Evolutionary conservation across 1,140 invertebrate genomes (phyloP), one percentile per base, ranked within the genome.

Genomic region (Parapsyche elsis): DNA sequence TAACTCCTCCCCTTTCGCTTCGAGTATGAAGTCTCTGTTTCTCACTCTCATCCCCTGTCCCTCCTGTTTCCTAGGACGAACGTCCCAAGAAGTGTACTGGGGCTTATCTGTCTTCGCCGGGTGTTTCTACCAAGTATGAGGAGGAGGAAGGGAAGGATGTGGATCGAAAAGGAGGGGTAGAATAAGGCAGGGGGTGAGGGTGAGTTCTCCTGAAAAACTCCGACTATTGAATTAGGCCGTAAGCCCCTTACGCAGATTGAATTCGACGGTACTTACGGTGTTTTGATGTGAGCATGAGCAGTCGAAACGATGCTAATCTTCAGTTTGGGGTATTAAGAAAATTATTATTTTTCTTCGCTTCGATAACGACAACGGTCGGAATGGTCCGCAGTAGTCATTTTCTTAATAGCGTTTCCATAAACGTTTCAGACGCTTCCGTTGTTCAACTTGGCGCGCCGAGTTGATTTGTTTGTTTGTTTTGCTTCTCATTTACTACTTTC

Each of bases 221-320:
- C 44, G 76, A 75, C 81, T 83, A 83, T 83, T 83, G 79, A 83
- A 83, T 83, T 83, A 81, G 77, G 76, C 24, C 79, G 16, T 83
- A 78, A 83, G 81, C 76, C 81, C 79, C 79, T 82, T 78, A 76
- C 71, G 79, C 49, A 83, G 81, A 83, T 83, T 83, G 79, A 78
- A 83, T 83, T 80, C 81, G 26, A 24, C 45, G 71, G 81, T 78
- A 80, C 79, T 61, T 61, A 19, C 59, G 59, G 49, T 82, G 81
- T 80, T 82, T 82, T 80, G 81, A 82, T 80, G 79, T 57, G 76
- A 57, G 81, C 45, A 74, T 73, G 78, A 64, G 81, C 38, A 74
- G 70, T 74, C 71, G 30, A 45, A 77, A 71, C 53, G 73, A 79
- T 81, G 70, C 74, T 82, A 82, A 82, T 82, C 81, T 82, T 24